Evolutionary conservation across 1,140 invertebrate genomes (phyloP), one percentile per base, ranked within the genome.

Genomic region (Tetragonula clypearis): DNA sequence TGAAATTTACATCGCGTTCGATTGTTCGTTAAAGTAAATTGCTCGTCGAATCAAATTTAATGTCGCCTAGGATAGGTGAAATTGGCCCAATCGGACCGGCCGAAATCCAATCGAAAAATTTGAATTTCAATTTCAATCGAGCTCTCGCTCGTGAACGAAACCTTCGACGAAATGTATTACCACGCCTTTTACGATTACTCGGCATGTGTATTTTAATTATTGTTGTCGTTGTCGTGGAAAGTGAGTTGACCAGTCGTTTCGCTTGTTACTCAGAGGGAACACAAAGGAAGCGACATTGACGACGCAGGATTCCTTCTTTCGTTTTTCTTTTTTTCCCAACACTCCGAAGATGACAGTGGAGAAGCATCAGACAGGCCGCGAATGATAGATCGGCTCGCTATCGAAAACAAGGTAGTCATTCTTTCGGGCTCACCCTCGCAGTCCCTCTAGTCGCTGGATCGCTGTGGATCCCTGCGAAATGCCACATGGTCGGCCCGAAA

Each of bases 331-430:
- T 8, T 49, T 49, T 49, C 6, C 41, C 41, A 1, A n/a, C 41
- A 56, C 79, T 62, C 53, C 15, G 14, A 69, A 83, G 74, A 83
- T 49, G 56, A 72, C 68, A 5, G 21, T 72, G 30, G n/a, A 35
- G 23, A 68, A 68, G 77, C 81, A 83, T 86, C 84, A 66, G 76
- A 55, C 75, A 80, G 69, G 41, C 6, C 68, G 41, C 41, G 83
- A 53, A 88, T 90, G 88, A 90, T 90, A 82, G 88, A 90, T 90
- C 71, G 66, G 62, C 58, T 35, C 77, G 41, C 76, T 87, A 90
- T 87, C 89, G 88, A 82, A 81, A 90, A 87, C 86, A 87, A 89
- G 72, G 82, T 87, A 80, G 79, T 88, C 87, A 82, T 65, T 76
- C 90, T 90, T 84, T 78, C 58, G 17, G 65, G 14, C 12, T 26